Base-by-base conservation (phyloP, 2,888 invertebrate genomes). In the Candidula unifasciata region DNA sequence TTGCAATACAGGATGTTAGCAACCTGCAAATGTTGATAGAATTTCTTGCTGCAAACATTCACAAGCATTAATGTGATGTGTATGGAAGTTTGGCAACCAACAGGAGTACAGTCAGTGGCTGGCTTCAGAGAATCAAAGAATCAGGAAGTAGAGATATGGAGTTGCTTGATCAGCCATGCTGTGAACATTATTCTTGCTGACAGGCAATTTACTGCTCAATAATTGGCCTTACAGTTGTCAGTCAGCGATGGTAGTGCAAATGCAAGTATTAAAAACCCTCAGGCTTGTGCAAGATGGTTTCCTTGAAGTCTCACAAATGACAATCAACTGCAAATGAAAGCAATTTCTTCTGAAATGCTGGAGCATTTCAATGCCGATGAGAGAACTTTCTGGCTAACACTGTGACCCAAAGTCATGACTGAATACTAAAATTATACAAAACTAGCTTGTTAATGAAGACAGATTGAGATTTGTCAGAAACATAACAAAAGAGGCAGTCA, bases 171-270 rank as follows among this genome's bases (percentile, higher is more conserved):
- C 71, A 37, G 37, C 71, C 44, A n/a, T 24, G 24, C 37, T 44
- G 71, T 44, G 37, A 37, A 71, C 71, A 68, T 68, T 68, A 68
- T 68, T 68, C 33, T 68, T 10, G 33, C 68, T 33, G 68, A 68
- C 33, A 68, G 68, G 68, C 68, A 18, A 33, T 33, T 68, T 16
- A 68, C 68, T 33, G 33, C 68, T 68, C 68, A 68, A 68, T 33
- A 68, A 68, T 35, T 68, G 68, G 68, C 68, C 68, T 68, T 68
- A 68, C 3, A 66, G 30, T 0, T 66, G 66, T 66, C 1, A 66
- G 66, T 66, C 24, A 66, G 27, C 27, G 27, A n/a, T 66, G 24
- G 66, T 66, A 66, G 66, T 66, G 66, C 27, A 66, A 13, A 66
- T 27, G 66, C 66, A 66, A 27, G n/a, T 66, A 66, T 66, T 27